Conservation (phyloP, 2,888 invertebrate species). For the Pyrochroa serraticornis region DNA sequence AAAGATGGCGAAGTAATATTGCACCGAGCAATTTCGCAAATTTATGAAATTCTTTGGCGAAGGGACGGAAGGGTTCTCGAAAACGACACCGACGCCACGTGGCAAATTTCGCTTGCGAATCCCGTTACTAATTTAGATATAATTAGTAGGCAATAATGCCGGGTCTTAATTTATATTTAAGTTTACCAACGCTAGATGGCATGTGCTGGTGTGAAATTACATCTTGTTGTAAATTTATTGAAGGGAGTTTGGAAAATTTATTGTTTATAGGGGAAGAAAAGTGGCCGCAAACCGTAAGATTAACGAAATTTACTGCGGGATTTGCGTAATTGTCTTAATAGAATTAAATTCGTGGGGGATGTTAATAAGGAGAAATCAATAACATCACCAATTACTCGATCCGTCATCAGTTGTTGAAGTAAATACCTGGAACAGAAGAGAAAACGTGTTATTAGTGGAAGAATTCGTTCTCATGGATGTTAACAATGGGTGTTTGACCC, state of each 20-base stretch:
- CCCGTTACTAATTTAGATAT: slow-evolving; percentile 42
- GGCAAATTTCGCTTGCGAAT: slow-evolving; percentile 14
- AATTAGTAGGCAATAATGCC: slow-evolving; percentile 46
- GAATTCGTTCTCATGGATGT: slow-evolving; percentile 13
- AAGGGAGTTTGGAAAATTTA: slow-evolving; percentile 8
- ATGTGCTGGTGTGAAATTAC: slow-evolving; percentile 40
- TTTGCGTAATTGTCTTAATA: background rate
- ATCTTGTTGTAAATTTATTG: slow-evolving; percentile 35
- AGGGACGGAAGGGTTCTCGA: slow-evolving; percentile 20
- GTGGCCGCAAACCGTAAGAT: background rate
- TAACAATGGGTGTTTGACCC: slow-evolving; percentile 24
- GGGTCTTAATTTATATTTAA: slow-evolving; percentile 43
- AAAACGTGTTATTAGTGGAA: background rate
- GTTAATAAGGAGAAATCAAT: slow-evolving; percentile 2
- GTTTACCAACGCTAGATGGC: slow-evolving; percentile 23
- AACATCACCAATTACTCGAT: background rate
- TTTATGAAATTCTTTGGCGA: slow-evolving; percentile 30
- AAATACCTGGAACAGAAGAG: background rate
- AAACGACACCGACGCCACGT: slow-evolving; percentile 16
- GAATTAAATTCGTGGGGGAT: background rate
- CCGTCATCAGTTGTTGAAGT: background rate
- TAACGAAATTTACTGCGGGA: background rate
- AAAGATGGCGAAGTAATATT: slow-evolving; percentile 15
- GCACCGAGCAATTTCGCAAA: slow-evolving; percentile 25
- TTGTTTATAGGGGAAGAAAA: background rate